Evolutionary conservation across 2,797 vertebrate species (phyloP), one percentile per base, ranked within the genome.

Genomic region (Astyanax mexicanus): DNA sequence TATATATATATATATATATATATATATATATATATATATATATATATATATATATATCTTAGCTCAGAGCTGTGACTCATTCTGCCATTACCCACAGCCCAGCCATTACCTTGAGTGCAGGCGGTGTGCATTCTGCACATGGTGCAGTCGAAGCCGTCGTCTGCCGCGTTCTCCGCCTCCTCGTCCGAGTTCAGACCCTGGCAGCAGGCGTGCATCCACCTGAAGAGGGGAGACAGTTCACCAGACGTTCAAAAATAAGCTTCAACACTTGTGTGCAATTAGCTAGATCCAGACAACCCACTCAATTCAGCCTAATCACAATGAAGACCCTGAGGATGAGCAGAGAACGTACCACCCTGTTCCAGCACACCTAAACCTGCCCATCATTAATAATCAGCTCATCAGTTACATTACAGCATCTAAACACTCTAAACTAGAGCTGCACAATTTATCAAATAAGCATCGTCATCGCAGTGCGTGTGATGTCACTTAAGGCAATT

Each of bases 141-240:
- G 23, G 95, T 92, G 89, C 97, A 99, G 87, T 98, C 94, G 75
- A 98, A 99, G 64, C 97, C 96, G 79, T 93, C 89, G 54, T 99
- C 97, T 17, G 96, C 95, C 13, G 93, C 92, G 3, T 78, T 88
- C 89, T 98, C 97, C 81, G 97, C 96, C 82, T 99, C 96, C 32
- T 96, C 95, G 69, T 98, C 96, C 5, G 92, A 91, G 84, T 86
- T 92, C 86, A 98, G 91, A 77, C 94, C 97, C 87, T 98, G 96
- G 89, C 98, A 99, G 55, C 89, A 78, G 17, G 96, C 95, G 69
- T 99, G 98, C 85, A 98, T 93, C 98, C 98, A 99, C 89, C 97
- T 99, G 88, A 44, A 91, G 77, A 78, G 84, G 70, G 44, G 13
- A 42, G 27, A 58, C 13, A 15, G 27, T 13, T 27, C 64, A 51